Evolutionary conservation across 2,797 vertebrate species (phyloP).

Genomic region (Lagodon rhomboides): DNA sequence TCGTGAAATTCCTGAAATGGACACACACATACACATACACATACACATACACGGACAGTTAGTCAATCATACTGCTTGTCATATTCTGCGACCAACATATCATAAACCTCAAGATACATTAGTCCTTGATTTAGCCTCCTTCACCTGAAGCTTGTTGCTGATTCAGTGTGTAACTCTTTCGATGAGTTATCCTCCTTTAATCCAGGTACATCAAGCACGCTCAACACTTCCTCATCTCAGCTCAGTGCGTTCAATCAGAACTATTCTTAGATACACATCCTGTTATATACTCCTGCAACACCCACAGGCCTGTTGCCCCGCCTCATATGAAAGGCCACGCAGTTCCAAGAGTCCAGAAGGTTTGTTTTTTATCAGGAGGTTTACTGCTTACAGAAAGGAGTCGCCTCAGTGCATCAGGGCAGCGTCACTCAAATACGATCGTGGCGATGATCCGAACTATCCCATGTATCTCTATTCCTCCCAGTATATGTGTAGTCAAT

Average conservation of each 20-base stretch:
- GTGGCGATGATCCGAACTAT: neutral
- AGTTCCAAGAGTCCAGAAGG: conserved; percentile 70
- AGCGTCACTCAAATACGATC: neutral
- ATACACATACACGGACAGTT: conserved; percentile 2
- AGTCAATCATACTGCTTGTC: neutral
- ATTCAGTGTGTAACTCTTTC: neutral
- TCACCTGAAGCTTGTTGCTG: neutral
- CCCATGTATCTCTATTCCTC: neutral
- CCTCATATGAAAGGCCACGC: conserved; percentile 53
- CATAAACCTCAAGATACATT: neutral
- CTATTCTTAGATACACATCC: conserved; percentile 79
- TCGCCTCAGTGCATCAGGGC: neutral
- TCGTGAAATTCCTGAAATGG: conserved; percentile 77
- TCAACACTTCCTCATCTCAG: conserved; percentile 27
- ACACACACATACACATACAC: conserved; percentile 25
- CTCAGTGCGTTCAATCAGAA: conserved; percentile 26
- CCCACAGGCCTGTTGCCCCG: conserved; percentile 59
- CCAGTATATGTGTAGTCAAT: neutral
- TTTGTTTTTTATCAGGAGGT: conserved; percentile 54
- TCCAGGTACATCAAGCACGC: conserved; percentile 19
- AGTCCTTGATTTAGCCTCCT: neutral
- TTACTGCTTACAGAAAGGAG: conserved; percentile 41
- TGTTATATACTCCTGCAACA: conserved; percentile 77
- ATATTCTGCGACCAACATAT: neutral
- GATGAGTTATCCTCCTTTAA: conserved; percentile 10